Evolutionary conservation across 2,797 vertebrate species (phyloP).

Genomic region (Sebastes dallii): DNA sequence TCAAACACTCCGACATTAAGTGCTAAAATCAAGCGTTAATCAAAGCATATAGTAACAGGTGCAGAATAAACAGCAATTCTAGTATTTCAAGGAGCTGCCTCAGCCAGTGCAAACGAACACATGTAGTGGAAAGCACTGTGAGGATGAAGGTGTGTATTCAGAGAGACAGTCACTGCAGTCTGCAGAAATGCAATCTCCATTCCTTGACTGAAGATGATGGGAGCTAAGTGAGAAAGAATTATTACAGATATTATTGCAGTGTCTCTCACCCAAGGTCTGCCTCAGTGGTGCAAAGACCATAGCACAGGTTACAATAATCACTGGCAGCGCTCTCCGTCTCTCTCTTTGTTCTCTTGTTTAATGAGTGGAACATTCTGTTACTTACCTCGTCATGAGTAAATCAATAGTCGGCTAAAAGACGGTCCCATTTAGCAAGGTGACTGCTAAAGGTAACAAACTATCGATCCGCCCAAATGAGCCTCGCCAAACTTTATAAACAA

Average conservation of each 20-base stretch:
- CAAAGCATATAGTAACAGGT: not conserved
- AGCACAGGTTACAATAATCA: not conserved
- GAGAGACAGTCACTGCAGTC: not conserved
- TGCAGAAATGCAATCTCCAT: not conserved
- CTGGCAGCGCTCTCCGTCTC: not conserved
- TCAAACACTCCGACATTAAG: not conserved
- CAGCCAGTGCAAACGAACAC: not conserved
- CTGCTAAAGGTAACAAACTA: slow-evolving; percentile 39
- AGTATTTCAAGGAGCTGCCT: not conserved
- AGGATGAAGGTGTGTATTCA: not conserved
- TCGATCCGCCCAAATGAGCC: slow-evolving; percentile 40
- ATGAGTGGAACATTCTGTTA: slow-evolving; percentile 34
- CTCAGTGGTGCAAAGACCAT: not conserved
- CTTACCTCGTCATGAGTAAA: slow-evolving; percentile 32
- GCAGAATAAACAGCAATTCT: not conserved
- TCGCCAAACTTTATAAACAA: slow-evolving; percentile 30
- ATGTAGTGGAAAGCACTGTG: not conserved
- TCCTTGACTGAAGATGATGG: not conserved
- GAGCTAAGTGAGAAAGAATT: not conserved
- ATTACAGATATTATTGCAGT: not conserved
- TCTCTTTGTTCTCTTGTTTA: slow-evolving; percentile 28
- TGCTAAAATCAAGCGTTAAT: not conserved
- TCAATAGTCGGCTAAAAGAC: slow-evolving; percentile 41
- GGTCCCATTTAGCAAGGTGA: slow-evolving; percentile 44
- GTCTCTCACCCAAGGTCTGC: not conserved